A percentile compares a stretch with the other conserved stretches of the same genome.
Conservation (phyloP, 2,888 invertebrate genomes). For the Pristionchus fissidentatus region DNA sequence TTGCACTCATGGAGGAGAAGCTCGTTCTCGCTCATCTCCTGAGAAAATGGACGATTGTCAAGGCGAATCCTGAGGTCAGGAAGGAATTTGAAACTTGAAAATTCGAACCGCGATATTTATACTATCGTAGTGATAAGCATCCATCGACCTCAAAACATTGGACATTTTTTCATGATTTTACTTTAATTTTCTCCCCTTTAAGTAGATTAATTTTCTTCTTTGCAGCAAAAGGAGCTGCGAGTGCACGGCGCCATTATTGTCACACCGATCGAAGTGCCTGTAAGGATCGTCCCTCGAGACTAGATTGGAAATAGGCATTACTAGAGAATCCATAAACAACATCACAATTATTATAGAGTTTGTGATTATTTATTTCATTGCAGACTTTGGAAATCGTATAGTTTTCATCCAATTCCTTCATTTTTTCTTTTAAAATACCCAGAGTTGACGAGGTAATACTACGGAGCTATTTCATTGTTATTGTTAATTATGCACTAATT, state of each 20-base stretch:
- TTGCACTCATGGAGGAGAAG: constrained; percentile 46
- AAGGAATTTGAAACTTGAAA: neutral
- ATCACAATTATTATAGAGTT: neutral
- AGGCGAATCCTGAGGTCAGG: neutral
- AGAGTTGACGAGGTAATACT: no score
- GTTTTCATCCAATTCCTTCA: no score
- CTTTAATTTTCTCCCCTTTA: no score
- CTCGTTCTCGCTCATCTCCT: constrained; percentile 20
- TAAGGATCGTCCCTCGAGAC: constrained; percentile 5
- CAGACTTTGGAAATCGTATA: no score
- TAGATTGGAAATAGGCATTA: neutral
- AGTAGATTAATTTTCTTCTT: neutral
- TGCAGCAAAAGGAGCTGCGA: neutral
- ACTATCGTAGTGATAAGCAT: no score
- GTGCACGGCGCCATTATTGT: neutral
- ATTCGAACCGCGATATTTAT: no score
- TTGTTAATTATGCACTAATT: no score
- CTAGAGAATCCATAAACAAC: no score
- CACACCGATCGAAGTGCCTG: neutral
- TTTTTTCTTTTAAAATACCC: no score
- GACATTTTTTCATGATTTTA: no score
- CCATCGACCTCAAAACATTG: no score
- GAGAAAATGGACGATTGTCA: neutral
- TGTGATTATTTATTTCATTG: no score
- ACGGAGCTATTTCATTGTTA: neutral